Percentiles rank a stretch among this genome's conserved stretches.
phyloP scores from a whole-genome alignment of 2,888 invertebrate genomes.

The Salpingus planirostris region DNA sequence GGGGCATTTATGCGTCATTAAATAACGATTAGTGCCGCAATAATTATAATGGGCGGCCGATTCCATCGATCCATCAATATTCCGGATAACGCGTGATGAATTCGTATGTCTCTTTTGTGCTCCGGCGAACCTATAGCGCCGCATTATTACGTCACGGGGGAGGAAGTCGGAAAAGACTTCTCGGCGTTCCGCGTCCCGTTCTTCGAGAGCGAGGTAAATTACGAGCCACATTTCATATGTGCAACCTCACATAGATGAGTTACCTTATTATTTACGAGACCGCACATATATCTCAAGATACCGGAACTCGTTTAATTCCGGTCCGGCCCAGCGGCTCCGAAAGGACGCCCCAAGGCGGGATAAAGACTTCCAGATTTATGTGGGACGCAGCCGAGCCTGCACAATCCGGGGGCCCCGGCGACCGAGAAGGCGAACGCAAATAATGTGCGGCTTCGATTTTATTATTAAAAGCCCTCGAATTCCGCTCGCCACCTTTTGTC shows the following conservation, averaged over 20 bases:
- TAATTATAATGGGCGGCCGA: too few species aligned
- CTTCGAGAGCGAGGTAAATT: conserved; percentile 15
- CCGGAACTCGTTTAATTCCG: conserved; percentile 31
- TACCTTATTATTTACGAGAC: conserved; percentile 25
- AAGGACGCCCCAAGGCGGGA: conserved; percentile 24
- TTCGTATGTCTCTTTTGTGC: too few species aligned
- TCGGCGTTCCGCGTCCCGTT: conserved; percentile 9
- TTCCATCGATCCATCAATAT: too few species aligned
- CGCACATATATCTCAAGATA: conserved; percentile 28
- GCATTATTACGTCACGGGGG: too few species aligned
- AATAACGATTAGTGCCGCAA: too few species aligned
- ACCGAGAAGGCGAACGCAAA: conserved; percentile 31
- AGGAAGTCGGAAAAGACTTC: conserved; percentile 12
- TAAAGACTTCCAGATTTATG: conserved; percentile 28
- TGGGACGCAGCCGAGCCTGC: conserved; percentile 21
- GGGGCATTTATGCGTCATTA: too few species aligned
- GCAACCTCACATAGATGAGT: conserved; percentile 25
- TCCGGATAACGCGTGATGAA: too few species aligned
- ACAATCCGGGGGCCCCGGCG: too few species aligned
- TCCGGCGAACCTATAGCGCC: too few species aligned
- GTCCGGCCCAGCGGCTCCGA: conserved; percentile 27
- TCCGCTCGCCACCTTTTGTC: too few species aligned
- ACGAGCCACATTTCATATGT: conserved; percentile 24
- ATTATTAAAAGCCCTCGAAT: too few species aligned
- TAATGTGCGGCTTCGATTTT: conserved; percentile 25